Conservation (phyloP, 2,888 invertebrate species). For the Argyresthia goedartella region DNA sequence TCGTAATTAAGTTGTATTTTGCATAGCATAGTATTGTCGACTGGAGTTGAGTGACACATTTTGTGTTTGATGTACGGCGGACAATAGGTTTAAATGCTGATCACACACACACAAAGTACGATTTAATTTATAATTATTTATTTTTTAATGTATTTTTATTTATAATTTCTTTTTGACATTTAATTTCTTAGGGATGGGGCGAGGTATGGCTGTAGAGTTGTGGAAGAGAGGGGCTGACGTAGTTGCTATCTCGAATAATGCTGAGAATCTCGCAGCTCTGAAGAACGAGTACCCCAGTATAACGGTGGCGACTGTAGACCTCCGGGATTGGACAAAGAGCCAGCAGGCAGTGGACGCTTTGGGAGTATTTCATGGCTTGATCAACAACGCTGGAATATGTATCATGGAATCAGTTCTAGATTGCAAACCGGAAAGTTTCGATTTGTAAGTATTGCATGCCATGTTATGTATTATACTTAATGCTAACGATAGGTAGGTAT, state of each 20-base stretch:
- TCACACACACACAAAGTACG: too few species aligned
- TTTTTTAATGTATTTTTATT: too few species aligned
- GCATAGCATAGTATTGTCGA: too few species aligned
- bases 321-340: conserved; percentile 81
- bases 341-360: conserved; percentile 64
- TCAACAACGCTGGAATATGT: conserved; percentile 89
- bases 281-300: conserved; percentile 72
- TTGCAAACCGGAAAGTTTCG: conserved; percentile 76
- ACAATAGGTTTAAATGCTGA: too few species aligned
- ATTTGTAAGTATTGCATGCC: conserved; percentile 70
- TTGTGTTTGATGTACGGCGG: too few species aligned
- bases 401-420: conserved; percentile 78
- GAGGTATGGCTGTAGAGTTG: conserved; percentile 76
- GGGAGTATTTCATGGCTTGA: conserved; percentile 81
- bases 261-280: conserved; percentile 74
- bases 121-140: too few species aligned
- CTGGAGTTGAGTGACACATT: too few species aligned
- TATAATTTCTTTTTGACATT: background rate
- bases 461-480: background rate
- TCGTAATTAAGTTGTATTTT: too few species aligned
- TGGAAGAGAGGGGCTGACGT: conserved; percentile 77
- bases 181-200: conserved; percentile 73
- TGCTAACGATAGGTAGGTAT: background rate
- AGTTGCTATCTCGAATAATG: conserved; percentile 79
- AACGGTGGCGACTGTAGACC: conserved; percentile 74